Conservation (phyloP, 2,797 vertebrate species). For the Sebastes jordani region DNA sequence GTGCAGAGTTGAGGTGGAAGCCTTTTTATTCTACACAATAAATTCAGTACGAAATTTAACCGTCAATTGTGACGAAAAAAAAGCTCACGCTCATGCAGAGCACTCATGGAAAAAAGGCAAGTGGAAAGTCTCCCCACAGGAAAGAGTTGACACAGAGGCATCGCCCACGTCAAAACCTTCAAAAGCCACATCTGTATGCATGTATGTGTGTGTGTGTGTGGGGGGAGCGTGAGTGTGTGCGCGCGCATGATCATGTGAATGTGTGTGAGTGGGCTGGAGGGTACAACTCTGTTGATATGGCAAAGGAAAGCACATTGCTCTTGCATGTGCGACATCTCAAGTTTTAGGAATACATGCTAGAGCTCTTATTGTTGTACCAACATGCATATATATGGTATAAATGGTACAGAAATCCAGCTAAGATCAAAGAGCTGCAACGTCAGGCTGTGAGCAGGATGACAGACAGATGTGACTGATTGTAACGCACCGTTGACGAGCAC, state of each 20-base stretch:
- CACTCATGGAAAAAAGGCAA: constrained; percentile 80
- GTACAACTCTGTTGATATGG: constrained; percentile 43
- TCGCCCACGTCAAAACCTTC: constrained; percentile 89
- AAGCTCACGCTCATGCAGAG: constrained; percentile 37
- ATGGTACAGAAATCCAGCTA: constrained; percentile 26
- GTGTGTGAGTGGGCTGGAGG: constrained; percentile 39
- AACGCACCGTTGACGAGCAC: background rate
- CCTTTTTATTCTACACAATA: constrained; percentile 37
- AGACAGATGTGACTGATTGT: constrained; percentile 10
- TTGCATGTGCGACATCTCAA: constrained; percentile 1
- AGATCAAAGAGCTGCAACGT: constrained; percentile 1
- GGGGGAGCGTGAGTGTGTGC: background rate
- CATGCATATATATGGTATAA: background rate
- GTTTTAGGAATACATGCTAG: constrained; percentile 20
- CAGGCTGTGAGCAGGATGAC: background rate
- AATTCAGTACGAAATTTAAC: constrained; percentile 32
- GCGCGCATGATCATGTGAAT: constrained; percentile 23
- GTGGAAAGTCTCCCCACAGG: constrained; percentile 96
- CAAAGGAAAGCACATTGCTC: constrained; percentile 36
- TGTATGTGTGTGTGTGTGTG: constrained; percentile 24
- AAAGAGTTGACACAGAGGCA: constrained; percentile 85
- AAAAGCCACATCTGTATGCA: constrained; percentile 69
- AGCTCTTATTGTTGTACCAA: constrained; percentile 3
- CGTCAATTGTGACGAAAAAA: constrained; percentile 32
- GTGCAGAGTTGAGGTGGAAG: background rate